Base-by-base conservation (phyloP, 23 tunicate species). In the Ciona savignyi region DNA sequence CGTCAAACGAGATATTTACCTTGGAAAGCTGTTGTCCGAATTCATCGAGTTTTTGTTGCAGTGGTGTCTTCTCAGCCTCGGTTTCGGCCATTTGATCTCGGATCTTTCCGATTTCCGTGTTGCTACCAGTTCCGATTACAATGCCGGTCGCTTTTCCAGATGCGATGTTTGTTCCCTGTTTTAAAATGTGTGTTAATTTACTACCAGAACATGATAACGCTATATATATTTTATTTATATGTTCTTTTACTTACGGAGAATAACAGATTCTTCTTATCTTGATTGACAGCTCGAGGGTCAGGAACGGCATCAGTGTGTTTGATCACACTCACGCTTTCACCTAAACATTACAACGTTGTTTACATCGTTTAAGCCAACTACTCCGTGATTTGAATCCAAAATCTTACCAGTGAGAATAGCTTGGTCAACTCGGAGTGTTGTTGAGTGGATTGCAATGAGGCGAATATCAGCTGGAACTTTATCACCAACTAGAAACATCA, bases 11-110 rank as follows among this genome's bases (percentile, higher is more conserved):
- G 23, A 22, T 20, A 21, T 20, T 19, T 4, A 78, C 90, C 71
- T 95, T 95, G 20, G 96, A 95, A 23, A 95, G 75, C 67, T 95
- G 99, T 42, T 95, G 74, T 0, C 99, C 88, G 74, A 95, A 95
- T 67, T 95, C 99, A 63, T 95, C 99, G 30, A 95, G 82, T 80
- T 95, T 95, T 62, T 80, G 83, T 68, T 92, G 96, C 32, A 95
- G 90, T 19, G 99, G 99, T 25, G 93, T 95, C 74, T 95, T 95
- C 79, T 95, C 99, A 23, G 88, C 80, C 76, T 88, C 96, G 2
- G 99, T 95, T 70, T 83, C 96, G 0, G 96, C 99, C 99, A 95
- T 95, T 51, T 95, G 98, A 42, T 95, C 87, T 26, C 99, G 86
- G 72, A 95, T 95, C 64, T 91, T 92, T 27, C 99, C 99, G 70